Percentiles rank a stretch among this genome's conserved stretches.
Conservation (phyloP, 2,797 vertebrate species). For the Allobates femoralis region DNA sequence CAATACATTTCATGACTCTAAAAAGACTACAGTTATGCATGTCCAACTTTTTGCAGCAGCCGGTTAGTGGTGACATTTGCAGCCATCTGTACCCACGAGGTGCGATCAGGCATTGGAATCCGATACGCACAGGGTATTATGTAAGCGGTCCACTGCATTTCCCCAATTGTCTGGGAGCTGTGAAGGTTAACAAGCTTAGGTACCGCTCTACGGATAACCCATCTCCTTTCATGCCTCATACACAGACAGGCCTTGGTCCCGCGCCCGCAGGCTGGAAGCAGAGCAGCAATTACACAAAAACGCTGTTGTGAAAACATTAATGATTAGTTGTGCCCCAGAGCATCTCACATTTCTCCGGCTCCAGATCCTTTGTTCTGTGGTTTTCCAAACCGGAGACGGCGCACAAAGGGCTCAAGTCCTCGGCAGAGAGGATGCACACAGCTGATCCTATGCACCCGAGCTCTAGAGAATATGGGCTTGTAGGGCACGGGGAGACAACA, state of each 20-base stretch:
- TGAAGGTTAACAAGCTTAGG: constrained; percentile 8
- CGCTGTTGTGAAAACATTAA: constrained; percentile 59
- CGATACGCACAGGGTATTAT: neutral
- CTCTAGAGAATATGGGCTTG: neutral
- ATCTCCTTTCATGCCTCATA: neutral
- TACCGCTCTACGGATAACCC: neutral
- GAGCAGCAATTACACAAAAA: constrained; percentile 48
- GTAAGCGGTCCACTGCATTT: neutral
- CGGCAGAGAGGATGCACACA: constrained; percentile 26
- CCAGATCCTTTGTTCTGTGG: constrained; percentile 54
- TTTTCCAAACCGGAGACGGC: constrained; percentile 46
- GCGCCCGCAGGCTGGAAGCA: constrained; percentile 35
- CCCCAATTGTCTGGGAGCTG: neutral
- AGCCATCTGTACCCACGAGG: neutral
- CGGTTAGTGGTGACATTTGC: no score
- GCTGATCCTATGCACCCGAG: neutral
- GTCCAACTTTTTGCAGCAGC: no score
- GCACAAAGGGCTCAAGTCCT: constrained; percentile 45
- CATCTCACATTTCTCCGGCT: constrained; percentile 53
- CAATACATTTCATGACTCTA: no score
- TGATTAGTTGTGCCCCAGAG: constrained; percentile 61
- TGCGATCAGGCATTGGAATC: neutral
- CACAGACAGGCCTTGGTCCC: constrained; percentile 12
- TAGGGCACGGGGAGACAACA: no score
- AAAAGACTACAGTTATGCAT: no score